Evolutionary conservation across 1,140 invertebrate species (phyloP).

Genomic region (Chironomus striatipennis): DNA sequence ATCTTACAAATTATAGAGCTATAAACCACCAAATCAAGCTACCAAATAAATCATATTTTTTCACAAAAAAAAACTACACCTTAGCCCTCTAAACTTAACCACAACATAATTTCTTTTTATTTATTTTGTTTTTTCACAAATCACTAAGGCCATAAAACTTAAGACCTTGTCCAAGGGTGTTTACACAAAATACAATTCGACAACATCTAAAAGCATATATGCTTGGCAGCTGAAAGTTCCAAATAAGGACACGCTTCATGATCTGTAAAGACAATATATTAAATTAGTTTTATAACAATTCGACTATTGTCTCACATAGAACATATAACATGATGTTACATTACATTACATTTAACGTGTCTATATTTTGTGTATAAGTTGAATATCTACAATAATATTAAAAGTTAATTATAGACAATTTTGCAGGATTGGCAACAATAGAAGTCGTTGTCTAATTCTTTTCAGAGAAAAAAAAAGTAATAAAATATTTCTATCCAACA

Average conservation of each 20-base stretch:
- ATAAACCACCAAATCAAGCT: too few species aligned
- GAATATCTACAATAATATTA: background rate
- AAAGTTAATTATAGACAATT: background rate
- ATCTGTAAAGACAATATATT: background rate
- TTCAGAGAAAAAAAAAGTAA: background rate
- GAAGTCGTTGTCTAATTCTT: background rate
- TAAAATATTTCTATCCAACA: too few species aligned
- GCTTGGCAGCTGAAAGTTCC: background rate
- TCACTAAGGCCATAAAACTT: background rate
- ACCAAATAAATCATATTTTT: too few species aligned
- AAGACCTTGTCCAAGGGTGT: conserved; percentile 10
- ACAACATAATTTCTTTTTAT: too few species aligned
- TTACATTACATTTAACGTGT: background rate
- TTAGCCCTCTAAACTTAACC: too few species aligned
- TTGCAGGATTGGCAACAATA: conserved; percentile 6
- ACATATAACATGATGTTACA: background rate
- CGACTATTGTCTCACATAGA: background rate
- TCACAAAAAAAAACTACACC: too few species aligned
- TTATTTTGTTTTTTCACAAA: too few species aligned
- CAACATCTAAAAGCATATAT: background rate
- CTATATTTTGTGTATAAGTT: too few species aligned
- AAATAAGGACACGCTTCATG: conserved; percentile 9
- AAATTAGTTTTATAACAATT: background rate
- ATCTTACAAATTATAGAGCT: too few species aligned
- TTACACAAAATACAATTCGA: background rate